Percentiles rank a stretch among this genome's conserved stretches.
These are phyloP conservation scores for Phymanthus crucifer DNA, from an alignment of 92 coral and sea anemone species.

Conservation along the genomic window DNA sequence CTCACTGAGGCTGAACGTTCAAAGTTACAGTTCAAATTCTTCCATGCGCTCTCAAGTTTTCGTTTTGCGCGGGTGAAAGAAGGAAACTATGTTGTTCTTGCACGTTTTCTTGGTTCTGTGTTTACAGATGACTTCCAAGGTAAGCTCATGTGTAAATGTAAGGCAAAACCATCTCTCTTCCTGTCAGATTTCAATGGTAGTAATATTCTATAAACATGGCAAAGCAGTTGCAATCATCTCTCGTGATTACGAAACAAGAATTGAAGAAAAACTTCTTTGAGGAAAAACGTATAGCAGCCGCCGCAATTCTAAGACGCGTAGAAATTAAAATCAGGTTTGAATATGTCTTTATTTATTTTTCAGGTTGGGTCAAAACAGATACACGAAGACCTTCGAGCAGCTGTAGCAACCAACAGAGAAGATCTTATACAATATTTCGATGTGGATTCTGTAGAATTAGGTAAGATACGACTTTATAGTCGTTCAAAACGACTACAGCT, in stretches of 20 bases:
- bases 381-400: background rate
- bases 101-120: background rate
- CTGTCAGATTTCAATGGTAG: background rate
- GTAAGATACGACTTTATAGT: background rate
- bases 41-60: background rate
- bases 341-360: background rate
- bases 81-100: background rate
- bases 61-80: background rate
- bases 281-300: too few species aligned
- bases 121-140: background rate
- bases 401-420: constrained; percentile 16
- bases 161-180: background rate
- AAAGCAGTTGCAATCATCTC: too few species aligned
- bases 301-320: too few species aligned
- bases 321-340: too few species aligned
- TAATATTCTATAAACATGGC: too few species aligned
- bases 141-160: background rate
- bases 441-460: constrained; percentile 12
- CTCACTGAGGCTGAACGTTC: background rate
- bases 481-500: background rate
- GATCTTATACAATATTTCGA: constrained; percentile 10
- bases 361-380: background rate
- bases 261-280: too few species aligned
- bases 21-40: background rate
- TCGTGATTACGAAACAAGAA: too few species aligned